phyloP scores from a whole-genome alignment of 1,140 invertebrate species.

The Drosophila pallidifrons region DNA sequence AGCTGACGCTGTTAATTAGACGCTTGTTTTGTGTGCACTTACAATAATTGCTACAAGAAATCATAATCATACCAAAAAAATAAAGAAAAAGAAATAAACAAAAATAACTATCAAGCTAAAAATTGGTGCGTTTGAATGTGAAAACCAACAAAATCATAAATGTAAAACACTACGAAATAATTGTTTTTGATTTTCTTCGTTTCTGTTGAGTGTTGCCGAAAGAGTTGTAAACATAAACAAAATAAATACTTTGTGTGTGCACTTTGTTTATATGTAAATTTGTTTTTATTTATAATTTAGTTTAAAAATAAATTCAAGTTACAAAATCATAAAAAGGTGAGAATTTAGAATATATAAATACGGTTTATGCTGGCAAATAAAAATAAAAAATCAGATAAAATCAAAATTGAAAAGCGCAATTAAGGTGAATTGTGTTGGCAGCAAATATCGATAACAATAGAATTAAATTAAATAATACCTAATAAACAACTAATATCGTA shows the following conservation, averaged over 20 bases:
- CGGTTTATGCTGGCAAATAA: slow-evolving; percentile 35
- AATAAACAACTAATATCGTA: slow-evolving; percentile 37
- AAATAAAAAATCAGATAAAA: slow-evolving; percentile 50
- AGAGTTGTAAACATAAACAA: slow-evolving; percentile 25
- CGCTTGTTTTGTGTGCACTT: slow-evolving; percentile 69
- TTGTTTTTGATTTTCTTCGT: slow-evolving; percentile 14
- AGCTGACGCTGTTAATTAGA: slow-evolving; percentile 72
- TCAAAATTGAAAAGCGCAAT: slow-evolving; percentile 36
- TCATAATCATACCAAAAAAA: slow-evolving; percentile 44
- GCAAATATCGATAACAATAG: slow-evolving; percentile 55
- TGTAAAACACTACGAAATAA: slow-evolving; percentile 34
- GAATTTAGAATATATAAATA: slow-evolving; percentile 56
- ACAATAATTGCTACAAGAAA: slow-evolving; percentile 73
- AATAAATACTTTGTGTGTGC: slow-evolving; percentile 17
- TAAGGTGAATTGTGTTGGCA: slow-evolving; percentile 32
- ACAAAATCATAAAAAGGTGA: slow-evolving; percentile 41
- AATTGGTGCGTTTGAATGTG: slow-evolving; percentile 50
- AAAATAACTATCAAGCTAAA: slow-evolving; percentile 24
- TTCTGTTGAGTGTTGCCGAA: slow-evolving; percentile 27
- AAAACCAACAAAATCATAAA: slow-evolving; percentile 22
- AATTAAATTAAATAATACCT: slow-evolving; percentile 69
- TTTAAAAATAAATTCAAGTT: slow-evolving; percentile 41
- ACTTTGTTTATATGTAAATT: slow-evolving; percentile 48
- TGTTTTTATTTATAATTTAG: slow-evolving; percentile 71
- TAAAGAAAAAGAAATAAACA: neutral